Evolutionary conservation across 2,888 invertebrate genomes (phyloP).

Genomic region (Baccha elongata): DNA sequence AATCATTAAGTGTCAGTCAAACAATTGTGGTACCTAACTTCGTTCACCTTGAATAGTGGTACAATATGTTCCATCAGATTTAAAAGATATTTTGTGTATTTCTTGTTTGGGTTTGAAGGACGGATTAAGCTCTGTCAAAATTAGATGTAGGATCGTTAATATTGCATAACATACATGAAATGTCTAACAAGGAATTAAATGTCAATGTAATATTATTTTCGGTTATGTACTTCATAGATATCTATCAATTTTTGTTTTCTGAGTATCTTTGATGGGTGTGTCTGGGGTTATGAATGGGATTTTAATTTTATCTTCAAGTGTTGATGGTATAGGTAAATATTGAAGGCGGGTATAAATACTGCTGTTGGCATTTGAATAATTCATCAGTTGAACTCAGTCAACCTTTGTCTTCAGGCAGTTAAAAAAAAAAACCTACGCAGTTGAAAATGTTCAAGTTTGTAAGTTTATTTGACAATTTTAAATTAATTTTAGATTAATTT

Average conservation of each 20-base stretch:
- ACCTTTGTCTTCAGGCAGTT: slow-evolving; percentile 33
- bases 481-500: slow-evolving; percentile 63
- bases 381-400: slow-evolving; percentile 53
- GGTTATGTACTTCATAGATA: slow-evolving; percentile 7
- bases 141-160: slow-evolving; percentile 80
- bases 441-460: slow-evolving; percentile 81
- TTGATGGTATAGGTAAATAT: background rate
- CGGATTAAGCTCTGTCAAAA: slow-evolving; percentile 78
- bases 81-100: background rate
- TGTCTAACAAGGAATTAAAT: slow-evolving; percentile 45
- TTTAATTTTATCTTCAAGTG: slow-evolving; percentile 30
- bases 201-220: slow-evolving; percentile 31
- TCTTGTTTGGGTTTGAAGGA: slow-evolving; percentile 39
- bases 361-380: background rate
- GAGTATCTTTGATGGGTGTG: slow-evolving; percentile 41
- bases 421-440: slow-evolving; percentile 27
- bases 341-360: slow-evolving; percentile 53
- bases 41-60: slow-evolving; percentile 58
- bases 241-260: background rate
- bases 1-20: slow-evolving; percentile 50
- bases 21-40: slow-evolving; percentile 37
- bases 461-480: slow-evolving; percentile 70
- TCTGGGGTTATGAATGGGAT: slow-evolving; percentile 16
- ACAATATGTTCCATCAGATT: slow-evolving; percentile 14
- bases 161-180: slow-evolving; percentile 63